Conservation (phyloP, 2,797 vertebrate genomes). For the Catamblyrhynchus diadema region DNA sequence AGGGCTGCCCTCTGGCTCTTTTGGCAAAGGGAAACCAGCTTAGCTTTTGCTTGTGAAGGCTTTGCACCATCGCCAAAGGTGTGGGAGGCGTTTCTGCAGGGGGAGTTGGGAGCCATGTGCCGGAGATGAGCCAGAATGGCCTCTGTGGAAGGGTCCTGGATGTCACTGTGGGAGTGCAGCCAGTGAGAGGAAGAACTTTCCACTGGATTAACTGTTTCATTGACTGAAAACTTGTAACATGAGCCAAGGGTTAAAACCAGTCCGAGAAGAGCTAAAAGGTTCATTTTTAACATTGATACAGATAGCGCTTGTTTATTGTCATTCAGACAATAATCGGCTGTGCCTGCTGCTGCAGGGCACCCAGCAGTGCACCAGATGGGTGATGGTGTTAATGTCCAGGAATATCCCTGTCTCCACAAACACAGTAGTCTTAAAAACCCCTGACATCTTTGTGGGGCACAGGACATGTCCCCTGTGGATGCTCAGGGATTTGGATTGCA, state of each 20-base stretch:
- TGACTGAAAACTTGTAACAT: not conserved
- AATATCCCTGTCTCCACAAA: not conserved
- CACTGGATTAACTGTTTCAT: not conserved
- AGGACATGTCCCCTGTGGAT: fast-evolving
- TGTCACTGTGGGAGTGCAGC: not conserved
- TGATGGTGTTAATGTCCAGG: not conserved
- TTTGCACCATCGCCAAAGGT: not conserved
- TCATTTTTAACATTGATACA: not conserved
- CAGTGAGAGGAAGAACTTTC: not conserved
- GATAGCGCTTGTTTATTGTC: not conserved
- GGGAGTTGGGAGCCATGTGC: not conserved
- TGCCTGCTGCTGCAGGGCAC: not conserved
- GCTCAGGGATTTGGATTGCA: not conserved
- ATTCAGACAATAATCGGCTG: not conserved
- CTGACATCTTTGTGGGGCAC: not conserved
- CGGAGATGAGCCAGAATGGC: not conserved
- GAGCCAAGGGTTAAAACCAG: not conserved
- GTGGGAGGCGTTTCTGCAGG: not conserved
- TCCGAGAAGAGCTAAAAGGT: not conserved
- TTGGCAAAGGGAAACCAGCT: not conserved
- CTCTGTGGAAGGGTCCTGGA: not conserved
- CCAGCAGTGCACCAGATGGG: not conserved
- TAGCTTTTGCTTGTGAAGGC: not conserved
- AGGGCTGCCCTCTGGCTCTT: not conserved
- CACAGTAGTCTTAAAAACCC: not conserved